Conservation (phyloP, 2,888 invertebrate species). For the Ophioninae sp. region DNA sequence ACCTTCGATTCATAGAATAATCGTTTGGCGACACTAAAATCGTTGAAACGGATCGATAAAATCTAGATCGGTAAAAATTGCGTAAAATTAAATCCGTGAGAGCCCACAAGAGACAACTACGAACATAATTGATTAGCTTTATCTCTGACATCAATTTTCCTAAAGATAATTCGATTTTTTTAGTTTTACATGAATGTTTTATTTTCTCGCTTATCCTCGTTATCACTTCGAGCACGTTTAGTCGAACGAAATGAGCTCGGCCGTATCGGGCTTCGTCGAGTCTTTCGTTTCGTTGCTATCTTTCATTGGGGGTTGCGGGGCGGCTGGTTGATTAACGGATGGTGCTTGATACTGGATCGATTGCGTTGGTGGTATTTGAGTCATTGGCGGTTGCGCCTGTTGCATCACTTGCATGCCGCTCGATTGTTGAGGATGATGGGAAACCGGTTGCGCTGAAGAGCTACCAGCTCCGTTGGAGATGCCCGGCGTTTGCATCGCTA, state of each 20-base stretch:
- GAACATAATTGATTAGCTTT: slow-evolving; percentile 11
- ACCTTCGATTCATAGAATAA: background rate
- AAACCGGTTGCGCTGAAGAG: slow-evolving; percentile 33
- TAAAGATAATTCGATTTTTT: background rate
- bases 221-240: slow-evolving; percentile 73
- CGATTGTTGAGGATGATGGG: slow-evolving; percentile 54
- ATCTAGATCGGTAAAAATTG: background rate
- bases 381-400: slow-evolving; percentile 62
- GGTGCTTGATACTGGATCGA: slow-evolving; percentile 65
- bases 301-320: slow-evolving; percentile 50
- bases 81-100: background rate
- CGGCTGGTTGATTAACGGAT: slow-evolving; percentile 45
- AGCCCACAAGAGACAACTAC: slow-evolving; percentile 1
- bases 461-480: slow-evolving; percentile 25
- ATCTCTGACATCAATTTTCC: background rate
- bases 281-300: slow-evolving; percentile 69
- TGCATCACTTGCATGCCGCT: slow-evolving; percentile 62
- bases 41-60: background rate
- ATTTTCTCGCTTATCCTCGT: background rate
- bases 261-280: slow-evolving; percentile 84
- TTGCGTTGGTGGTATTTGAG: slow-evolving; percentile 63
- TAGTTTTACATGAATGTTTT: background rate
- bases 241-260: slow-evolving; percentile 92
- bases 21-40: background rate
- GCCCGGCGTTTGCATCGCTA: slow-evolving; percentile 63